phyloP scores from a whole-genome alignment of 2,113 vertebrate genomes.

The Scopus umbretta region DNA sequence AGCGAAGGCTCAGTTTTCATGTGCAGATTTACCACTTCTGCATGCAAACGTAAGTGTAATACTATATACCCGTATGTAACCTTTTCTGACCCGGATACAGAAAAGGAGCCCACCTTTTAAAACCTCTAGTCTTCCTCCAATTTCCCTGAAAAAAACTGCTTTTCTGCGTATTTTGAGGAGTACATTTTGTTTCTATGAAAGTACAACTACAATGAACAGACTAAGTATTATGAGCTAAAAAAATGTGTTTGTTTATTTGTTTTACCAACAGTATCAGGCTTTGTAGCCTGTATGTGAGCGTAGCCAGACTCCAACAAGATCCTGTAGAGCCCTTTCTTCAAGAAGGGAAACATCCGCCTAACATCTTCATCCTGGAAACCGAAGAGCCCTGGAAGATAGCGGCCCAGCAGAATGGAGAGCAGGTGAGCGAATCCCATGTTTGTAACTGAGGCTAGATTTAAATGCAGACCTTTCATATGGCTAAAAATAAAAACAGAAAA shows the following conservation, averaged over 20 bases:
- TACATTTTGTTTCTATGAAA: neutral
- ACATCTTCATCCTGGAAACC: slow-evolving; percentile 68
- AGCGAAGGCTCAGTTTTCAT: neutral
- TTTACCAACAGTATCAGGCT: slow-evolving; percentile 74
- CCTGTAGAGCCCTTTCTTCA: slow-evolving; percentile 48
- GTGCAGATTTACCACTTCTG: neutral
- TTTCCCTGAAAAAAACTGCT: neutral
- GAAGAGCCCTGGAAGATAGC: slow-evolving; percentile 41
- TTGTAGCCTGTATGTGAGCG: slow-evolving; percentile 74
- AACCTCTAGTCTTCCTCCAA: neutral
- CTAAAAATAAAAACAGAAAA: slow-evolving; percentile 49
- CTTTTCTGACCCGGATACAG: neutral
- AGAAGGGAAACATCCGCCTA: slow-evolving; percentile 58
- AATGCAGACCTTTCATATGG: slow-evolving; percentile 72
- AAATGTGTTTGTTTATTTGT: neutral
- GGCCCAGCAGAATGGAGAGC: slow-evolving; percentile 63
- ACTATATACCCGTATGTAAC: neutral
- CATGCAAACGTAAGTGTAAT: neutral
- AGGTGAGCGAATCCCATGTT: neutral
- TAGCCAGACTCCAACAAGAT: slow-evolving; percentile 69
- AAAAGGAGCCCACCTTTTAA: neutral
- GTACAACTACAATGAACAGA: neutral
- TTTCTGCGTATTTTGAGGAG: neutral
- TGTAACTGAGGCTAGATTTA: slow-evolving; percentile 52
- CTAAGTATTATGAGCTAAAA: neutral